Evolutionary conservation across 1,140 invertebrate species (phyloP).

Genomic region (Sarcophaga bullata): DNA sequence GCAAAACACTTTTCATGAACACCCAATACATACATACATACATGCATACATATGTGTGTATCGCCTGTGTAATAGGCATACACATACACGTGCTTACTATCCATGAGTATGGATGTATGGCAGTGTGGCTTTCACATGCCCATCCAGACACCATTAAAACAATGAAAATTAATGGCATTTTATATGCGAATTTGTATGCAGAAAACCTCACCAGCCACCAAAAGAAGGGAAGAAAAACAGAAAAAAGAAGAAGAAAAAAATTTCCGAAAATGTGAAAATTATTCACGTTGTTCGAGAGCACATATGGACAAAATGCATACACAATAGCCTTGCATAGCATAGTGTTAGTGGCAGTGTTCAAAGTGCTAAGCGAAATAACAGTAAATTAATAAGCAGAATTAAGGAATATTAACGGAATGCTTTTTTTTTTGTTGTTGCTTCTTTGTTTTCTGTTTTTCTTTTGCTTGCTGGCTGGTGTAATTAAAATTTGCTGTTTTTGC

Average conservation of each 20-base stretch:
- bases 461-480: too few relatives aligned
- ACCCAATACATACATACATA: background rate
- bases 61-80: too few relatives aligned
- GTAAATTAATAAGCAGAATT: background rate
- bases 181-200: background rate
- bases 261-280: too few relatives aligned
- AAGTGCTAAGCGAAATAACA: background rate
- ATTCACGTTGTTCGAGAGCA: too few relatives aligned
- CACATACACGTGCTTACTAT: background rate
- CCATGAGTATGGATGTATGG: background rate
- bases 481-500: too few relatives aligned
- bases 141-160: slow-evolving; percentile 26
- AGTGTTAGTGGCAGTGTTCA: too few relatives aligned
- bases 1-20: slow-evolving; percentile 23
- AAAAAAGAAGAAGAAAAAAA: too few relatives aligned
- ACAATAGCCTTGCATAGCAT: too few relatives aligned
- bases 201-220: background rate
- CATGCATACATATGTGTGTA: background rate
- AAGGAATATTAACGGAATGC: background rate
- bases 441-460: too few relatives aligned
- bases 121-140: background rate
- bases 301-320: too few relatives aligned
- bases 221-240: too few relatives aligned
- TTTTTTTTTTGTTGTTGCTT: background rate
- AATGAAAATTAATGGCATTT: slow-evolving; percentile 40